These are phyloP conservation scores for Sipha maydis DNA, from an alignment of 2,888 invertebrate genomes.

Conservation along the genomic window DNA sequence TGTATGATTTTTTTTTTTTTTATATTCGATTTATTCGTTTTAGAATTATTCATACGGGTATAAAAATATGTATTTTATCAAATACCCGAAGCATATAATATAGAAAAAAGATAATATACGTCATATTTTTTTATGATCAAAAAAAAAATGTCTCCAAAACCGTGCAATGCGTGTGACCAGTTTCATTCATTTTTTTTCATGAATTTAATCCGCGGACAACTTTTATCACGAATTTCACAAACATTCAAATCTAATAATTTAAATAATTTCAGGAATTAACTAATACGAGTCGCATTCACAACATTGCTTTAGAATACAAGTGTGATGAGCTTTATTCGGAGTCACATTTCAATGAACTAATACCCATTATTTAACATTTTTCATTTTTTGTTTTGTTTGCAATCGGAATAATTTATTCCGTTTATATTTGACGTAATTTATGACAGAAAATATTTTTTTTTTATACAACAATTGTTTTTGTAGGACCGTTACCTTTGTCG, in stretches of 20 bases:
- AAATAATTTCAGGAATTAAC: not conserved
- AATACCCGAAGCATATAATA: not conserved
- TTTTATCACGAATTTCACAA: not conserved
- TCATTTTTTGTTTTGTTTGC: not conserved
- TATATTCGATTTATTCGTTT: not conserved
- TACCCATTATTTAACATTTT: not conserved
- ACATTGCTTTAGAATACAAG: not conserved
- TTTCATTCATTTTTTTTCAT: not conserved
- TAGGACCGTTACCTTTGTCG: conserved; percentile 1
- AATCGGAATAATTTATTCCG: not conserved
- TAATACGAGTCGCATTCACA: not conserved
- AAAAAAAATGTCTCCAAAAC: no score
- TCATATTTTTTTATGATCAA: no score
- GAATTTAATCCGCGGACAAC: not conserved
- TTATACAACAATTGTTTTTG: conserved; percentile 11
- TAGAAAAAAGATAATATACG: no score
- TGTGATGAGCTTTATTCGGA: not conserved
- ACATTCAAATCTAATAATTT: not conserved
- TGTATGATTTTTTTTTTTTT: not conserved
- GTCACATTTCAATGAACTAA: not conserved
- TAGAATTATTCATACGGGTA: not conserved
- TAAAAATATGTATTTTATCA: not conserved
- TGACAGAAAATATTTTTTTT: not conserved
- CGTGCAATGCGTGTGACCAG: not conserved
- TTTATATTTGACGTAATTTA: conserved; percentile 20